Base-by-base conservation (phyloP, 2,113 vertebrate genomes). In the Tursiops truncatus region DNA sequence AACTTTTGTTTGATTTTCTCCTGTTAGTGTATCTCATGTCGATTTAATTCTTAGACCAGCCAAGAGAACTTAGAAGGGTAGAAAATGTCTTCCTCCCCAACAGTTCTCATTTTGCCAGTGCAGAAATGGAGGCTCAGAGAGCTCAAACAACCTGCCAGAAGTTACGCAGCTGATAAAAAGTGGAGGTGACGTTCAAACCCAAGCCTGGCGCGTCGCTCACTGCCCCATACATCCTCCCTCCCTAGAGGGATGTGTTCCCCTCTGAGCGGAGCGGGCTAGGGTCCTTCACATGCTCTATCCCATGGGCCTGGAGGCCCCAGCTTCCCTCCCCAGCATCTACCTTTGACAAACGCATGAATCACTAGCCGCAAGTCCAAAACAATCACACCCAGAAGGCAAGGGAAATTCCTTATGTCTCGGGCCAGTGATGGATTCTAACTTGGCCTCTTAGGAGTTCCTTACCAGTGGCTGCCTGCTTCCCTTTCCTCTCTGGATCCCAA, bases 131-230 rank as follows among this genome's bases (percentile, higher is more conserved):
- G 74, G 31, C 28, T 87, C 62, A 20, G 50, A 89, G 71, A 90
- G 3, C 31, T 60, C 41, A 23, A 36, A 23, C 62, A 47, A 28
- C 63, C 76, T 68, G 17, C 67, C 86, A 71, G 65, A 93, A 67
- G 53, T 41, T 50, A 60, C 10, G 26, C 1, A 28, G 50, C 13
- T 2, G 25, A 17, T 20, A 56, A n/a, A 77, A 20, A 60, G 74
- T 4, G 5, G 31, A 79, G 25, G 20, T 23, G 7, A 33, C 67
- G 58, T 11, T 80, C 56, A 28, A 53, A 23, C 31, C 36, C 18
- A 21, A 33, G 47, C 14, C 63, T 6, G 3, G 20, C 0, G 3
- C 0, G 0, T 4, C 38, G 26, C 23, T 94, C 41, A 4, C 8
- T 23, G 36, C 5, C 3, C 38, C 3, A 0, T 17, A 6, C 11